Conservation (phyloP, 2,797 vertebrate species). For the Holocentrus rufus region DNA sequence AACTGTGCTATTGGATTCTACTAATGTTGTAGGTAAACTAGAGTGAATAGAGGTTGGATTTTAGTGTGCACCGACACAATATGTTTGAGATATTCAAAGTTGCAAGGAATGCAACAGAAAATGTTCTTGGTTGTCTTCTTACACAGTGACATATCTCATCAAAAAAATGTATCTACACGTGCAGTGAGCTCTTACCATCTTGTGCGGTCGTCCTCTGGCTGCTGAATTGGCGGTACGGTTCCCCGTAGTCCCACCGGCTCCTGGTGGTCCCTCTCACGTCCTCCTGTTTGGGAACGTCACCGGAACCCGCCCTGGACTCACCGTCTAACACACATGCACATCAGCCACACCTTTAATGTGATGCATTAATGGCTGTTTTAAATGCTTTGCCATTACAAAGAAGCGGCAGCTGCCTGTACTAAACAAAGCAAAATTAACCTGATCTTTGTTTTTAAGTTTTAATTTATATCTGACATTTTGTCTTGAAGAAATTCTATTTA, state of each 20-base stretch:
- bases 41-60: no score
- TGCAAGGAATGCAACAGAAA: neutral
- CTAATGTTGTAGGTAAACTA: no score
- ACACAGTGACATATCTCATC: neutral
- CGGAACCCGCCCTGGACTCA: constrained; percentile 74
- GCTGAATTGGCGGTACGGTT: constrained; percentile 80
- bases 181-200: constrained; percentile 56
- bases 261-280: constrained; percentile 78
- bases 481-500: no score
- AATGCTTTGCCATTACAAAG: no score
- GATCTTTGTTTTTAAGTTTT: no score
- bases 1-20: no score
- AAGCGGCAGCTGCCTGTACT: no score
- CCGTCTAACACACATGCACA: constrained; percentile 73
- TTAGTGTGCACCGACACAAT: no score
- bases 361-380: no score
- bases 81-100: no score
- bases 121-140: neutral
- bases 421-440: no score
- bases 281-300: constrained; percentile 59
- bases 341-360: neutral
- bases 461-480: no score
- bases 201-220: constrained; percentile 80
- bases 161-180: neutral
- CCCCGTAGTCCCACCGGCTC: constrained; percentile 81